A percentile compares a stretch with the other conserved stretches of the same genome.
Conservation (phyloP, 2,888 invertebrate species). For the Ischnura elegans region DNA sequence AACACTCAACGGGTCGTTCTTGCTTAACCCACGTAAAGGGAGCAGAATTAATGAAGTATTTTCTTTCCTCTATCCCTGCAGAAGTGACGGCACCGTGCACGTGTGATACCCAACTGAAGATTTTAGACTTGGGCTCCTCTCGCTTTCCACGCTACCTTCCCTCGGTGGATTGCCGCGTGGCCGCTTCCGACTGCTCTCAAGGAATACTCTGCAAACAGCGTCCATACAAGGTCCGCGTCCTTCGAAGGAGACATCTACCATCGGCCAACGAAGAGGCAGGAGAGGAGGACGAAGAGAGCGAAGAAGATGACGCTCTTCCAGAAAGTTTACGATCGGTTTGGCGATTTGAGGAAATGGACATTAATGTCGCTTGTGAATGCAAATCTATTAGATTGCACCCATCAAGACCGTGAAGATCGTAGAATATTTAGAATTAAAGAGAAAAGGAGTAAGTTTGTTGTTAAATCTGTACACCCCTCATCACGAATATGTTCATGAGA, state of each 20-base stretch:
- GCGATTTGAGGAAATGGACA: conserved; percentile 43
- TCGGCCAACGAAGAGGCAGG: neutral
- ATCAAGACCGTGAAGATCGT: neutral
- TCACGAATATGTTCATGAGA: neutral
- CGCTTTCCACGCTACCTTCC: conserved; percentile 50
- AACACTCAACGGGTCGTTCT: neutral
- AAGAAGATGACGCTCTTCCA: conserved; percentile 39
- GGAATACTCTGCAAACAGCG: conserved; percentile 23
- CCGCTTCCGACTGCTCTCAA: conserved; percentile 7
- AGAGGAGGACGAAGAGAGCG: neutral
- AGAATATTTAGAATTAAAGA: neutral
- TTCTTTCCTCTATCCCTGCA: neutral
- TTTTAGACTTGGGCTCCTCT: conserved; percentile 45
- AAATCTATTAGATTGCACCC: neutral
- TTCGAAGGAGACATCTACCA: conserved; percentile 13
- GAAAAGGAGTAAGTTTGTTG: neutral
- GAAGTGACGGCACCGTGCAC: conserved; percentile 32
- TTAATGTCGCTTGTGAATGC: conserved; percentile 58
- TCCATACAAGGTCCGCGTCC: conserved; percentile 40
- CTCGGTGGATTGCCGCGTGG: conserved; percentile 38
- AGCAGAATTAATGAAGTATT: neutral
- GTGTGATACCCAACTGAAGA: conserved; percentile 37
- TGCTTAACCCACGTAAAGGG: neutral
- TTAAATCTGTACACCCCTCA: neutral
- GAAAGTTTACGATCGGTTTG: conserved; percentile 41